Evolutionary conservation across 1,140 invertebrate genomes (phyloP).

Genomic region (Tribolium madens): DNA sequence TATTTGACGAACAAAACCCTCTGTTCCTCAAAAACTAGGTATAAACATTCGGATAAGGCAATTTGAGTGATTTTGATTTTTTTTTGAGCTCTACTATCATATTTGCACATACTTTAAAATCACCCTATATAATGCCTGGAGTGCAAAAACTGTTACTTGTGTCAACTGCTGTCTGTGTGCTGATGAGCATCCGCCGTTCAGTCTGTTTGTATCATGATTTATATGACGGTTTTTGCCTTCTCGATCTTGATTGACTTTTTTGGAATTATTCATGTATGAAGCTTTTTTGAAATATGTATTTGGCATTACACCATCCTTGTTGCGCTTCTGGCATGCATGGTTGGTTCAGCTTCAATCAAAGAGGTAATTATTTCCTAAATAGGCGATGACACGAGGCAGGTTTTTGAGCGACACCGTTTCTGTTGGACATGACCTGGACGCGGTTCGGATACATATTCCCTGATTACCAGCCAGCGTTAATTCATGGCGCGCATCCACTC

Average conservation of each 20-base stretch:
- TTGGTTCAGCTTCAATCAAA: conserved; percentile 43
- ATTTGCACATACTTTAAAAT: too few species aligned
- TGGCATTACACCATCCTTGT: conserved; percentile 6
- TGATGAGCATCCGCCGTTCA: neutral
- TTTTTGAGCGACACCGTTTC: conserved; percentile 51
- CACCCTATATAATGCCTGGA: too few species aligned
- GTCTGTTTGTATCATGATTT: neutral
- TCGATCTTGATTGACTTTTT: neutral
- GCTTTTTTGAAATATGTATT: neutral
- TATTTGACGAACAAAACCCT: too few species aligned
- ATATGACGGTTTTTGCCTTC: neutral
- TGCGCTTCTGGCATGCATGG: conserved; percentile 9
- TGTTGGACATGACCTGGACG: conserved; percentile 47
- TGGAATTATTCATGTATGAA: neutral
- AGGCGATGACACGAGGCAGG: conserved; percentile 46
- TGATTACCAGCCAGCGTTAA: conserved; percentile 48
- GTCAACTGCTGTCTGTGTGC: neutral
- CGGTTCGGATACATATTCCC: conserved; percentile 48
- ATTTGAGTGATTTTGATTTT: too few species aligned
- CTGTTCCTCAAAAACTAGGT: too few species aligned
- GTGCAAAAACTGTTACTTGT: neutral
- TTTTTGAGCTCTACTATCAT: too few species aligned
- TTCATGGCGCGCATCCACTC: conserved; percentile 41
- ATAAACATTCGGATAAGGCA: too few species aligned
- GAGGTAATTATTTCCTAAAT: conserved; percentile 45